These are phyloP conservation scores for Tetranychus truncatus DNA, from an alignment of 2,888 invertebrate genomes.

Conservation along the genomic window DNA sequence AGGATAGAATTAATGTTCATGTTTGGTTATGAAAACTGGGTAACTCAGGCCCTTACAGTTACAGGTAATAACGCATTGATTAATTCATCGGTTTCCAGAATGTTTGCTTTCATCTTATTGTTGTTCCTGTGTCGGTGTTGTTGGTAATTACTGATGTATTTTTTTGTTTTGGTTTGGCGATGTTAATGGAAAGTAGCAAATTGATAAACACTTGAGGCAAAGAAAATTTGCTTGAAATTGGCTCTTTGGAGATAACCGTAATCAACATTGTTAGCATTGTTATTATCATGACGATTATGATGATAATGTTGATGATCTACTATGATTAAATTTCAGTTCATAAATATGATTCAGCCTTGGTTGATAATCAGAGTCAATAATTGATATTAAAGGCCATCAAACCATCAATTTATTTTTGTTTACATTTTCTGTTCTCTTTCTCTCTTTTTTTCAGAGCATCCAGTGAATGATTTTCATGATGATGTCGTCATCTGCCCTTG, in stretches of 20 bases:
- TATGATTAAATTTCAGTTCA: not conserved
- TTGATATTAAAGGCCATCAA: conserved; percentile 1
- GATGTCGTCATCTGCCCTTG: not conserved
- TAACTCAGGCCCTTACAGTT: not conserved
- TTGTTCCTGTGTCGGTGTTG: not conserved
- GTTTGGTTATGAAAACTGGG: not conserved
- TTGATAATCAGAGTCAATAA: not conserved
- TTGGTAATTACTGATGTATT: not conserved
- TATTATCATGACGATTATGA: not conserved
- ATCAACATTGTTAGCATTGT: too few relatives aligned
- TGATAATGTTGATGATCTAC: not conserved
- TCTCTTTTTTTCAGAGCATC: not conserved
- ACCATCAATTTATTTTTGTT: not conserved
- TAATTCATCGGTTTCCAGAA: not conserved
- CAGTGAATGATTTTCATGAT: not conserved
- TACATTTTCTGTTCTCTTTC: not conserved
- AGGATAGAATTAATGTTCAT: not conserved
- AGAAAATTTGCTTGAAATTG: not conserved
- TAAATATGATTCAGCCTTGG: not conserved
- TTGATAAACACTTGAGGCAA: not conserved
- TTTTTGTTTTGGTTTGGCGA: not conserved
- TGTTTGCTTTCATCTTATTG: not conserved
- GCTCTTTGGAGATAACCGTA: not conserved
- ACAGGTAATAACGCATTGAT: not conserved
- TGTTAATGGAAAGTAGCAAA: not conserved